phyloP scores from a whole-genome alignment of 2,797 vertebrate genomes.

The Ambastaia sidthimunki region DNA sequence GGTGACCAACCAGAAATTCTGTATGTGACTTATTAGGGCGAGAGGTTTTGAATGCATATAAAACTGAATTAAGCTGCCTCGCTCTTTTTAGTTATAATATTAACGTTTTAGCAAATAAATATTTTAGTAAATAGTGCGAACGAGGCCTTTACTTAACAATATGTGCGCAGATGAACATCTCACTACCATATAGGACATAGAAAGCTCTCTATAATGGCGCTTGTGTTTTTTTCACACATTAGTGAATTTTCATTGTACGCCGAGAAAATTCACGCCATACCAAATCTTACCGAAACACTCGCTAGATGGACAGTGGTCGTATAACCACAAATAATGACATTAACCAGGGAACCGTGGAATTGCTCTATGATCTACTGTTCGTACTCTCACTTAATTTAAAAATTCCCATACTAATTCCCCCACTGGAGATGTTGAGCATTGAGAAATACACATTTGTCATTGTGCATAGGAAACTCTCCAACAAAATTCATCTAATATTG shows the following conservation, averaged over 20 bases:
- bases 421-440: not conserved
- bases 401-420: not conserved
- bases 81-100: not conserved
- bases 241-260: not conserved
- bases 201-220: not conserved
- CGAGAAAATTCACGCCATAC: conserved; percentile 4
- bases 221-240: not conserved
- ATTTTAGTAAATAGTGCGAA: not conserved
- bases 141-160: not conserved
- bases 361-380: not conserved
- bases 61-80: not conserved
- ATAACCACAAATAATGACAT: not conserved
- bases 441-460: not conserved
- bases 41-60: not conserved
- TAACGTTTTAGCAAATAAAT: not conserved
- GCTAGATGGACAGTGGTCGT: not conserved
- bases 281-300: not conserved
- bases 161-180: not conserved
- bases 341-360: too few relatives aligned
- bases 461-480: not conserved
- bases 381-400: not conserved
- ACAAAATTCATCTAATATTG: not conserved
- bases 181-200: not conserved
- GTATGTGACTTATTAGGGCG: not conserved
- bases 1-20: not conserved